Conservation (phyloP, 1,140 invertebrate species). For the Zelostemma sp. region DNA sequence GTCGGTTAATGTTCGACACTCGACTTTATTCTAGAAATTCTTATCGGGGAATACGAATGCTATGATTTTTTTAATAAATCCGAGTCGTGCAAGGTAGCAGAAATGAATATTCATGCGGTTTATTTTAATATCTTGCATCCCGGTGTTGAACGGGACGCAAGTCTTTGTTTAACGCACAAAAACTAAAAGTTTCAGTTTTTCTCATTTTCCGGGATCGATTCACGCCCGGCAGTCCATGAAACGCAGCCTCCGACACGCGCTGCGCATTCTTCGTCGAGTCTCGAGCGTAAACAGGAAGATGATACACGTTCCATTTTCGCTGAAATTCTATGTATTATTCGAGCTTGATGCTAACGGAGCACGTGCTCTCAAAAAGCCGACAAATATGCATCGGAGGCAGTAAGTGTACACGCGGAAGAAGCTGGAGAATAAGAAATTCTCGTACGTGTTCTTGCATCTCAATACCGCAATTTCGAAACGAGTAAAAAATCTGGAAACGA, state of each 20-base stretch:
- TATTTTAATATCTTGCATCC: constrained; percentile 44
- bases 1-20: constrained; percentile 39
- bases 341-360: background rate
- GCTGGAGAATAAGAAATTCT: constrained; percentile 34
- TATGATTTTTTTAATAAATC: constrained; percentile 47
- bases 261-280: constrained; percentile 22
- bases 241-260: background rate
- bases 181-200: constrained; percentile 4
- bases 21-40: constrained; percentile 30
- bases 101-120: constrained; percentile 44
- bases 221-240: background rate
- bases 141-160: constrained; percentile 10
- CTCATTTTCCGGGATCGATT: constrained; percentile 7
- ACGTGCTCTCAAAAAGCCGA: constrained; percentile 40
- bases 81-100: constrained; percentile 29
- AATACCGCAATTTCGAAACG: constrained; percentile 29
- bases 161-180: constrained; percentile 7
- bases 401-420: constrained; percentile 34
- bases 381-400: constrained; percentile 46
- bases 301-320: constrained; percentile 42
- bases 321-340: constrained; percentile 37
- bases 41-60: constrained; percentile 25
- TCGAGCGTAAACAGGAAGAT: constrained; percentile 36
- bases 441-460: constrained; percentile 32
- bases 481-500: constrained; percentile 18